Conservation (phyloP, 2,888 invertebrate species). For the Magallana nippona region DNA sequence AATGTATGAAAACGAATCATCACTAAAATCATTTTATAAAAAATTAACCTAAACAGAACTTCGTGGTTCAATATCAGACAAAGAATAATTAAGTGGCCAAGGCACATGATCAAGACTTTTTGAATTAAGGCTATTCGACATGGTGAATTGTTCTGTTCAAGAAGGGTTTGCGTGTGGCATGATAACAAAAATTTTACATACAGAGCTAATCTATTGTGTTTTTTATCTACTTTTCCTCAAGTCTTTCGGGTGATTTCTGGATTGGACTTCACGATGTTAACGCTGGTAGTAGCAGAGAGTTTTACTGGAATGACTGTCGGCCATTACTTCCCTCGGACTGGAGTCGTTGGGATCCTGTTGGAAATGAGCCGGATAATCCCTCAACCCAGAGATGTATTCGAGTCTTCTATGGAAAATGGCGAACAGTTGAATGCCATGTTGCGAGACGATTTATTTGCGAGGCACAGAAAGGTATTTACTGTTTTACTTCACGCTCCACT, state of each 20-base stretch:
- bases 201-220: background rate
- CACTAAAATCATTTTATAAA: no score
- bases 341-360: conserved; percentile 20
- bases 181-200: no score
- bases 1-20: no score
- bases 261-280: conserved; percentile 18
- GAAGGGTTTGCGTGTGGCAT: no score
- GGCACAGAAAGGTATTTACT: background rate
- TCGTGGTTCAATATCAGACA: no score
- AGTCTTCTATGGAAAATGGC: conserved; percentile 22
- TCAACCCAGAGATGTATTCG: conserved; percentile 19
- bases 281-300: background rate
- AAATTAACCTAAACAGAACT: no score
- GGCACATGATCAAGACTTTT: no score
- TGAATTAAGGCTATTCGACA: no score
- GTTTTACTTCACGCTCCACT: background rate
- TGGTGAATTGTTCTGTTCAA: no score
- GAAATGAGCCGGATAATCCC: conserved; percentile 19
- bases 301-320: conserved; percentile 22
- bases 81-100: no score
- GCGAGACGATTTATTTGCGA: conserved; percentile 6
- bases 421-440: conserved; percentile 20
- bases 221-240: background rate
- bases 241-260: conserved; percentile 13
- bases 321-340: background rate